phyloP scores from a whole-genome alignment of 2,797 vertebrate genomes.

The Neosalanx taihuensis region DNA sequence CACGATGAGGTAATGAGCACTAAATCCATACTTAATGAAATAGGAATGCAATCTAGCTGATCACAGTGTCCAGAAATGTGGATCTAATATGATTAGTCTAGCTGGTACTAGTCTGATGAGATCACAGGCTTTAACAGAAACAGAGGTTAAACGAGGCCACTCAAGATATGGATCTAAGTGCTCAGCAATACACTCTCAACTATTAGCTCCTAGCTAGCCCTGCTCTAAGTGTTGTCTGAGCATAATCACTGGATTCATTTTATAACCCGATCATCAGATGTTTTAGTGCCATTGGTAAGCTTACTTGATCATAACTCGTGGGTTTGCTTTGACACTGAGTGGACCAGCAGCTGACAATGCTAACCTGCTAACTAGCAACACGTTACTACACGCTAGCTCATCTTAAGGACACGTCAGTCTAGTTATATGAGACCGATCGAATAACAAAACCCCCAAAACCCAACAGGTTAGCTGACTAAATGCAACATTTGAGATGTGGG shows the following conservation, averaged over 20 bases:
- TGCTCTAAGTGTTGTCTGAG: background rate
- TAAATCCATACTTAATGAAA: background rate
- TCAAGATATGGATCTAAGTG: background rate
- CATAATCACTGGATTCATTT: no score
- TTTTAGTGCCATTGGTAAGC: no score
- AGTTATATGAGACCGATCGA: conserved; percentile 9
- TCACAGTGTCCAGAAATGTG: background rate
- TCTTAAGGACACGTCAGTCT: conserved; percentile 76
- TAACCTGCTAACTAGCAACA: background rate
- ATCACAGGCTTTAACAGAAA: conserved; percentile 2
- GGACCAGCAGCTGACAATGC: no score
- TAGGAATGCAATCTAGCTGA: background rate
- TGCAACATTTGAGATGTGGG: background rate
- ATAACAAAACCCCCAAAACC: background rate
- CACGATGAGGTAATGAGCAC: background rate
- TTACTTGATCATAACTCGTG: no score
- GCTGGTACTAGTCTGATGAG: background rate
- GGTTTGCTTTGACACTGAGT: no score
- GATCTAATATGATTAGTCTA: background rate
- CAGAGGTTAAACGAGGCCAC: background rate
- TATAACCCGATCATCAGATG: no score
- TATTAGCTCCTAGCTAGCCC: conserved; percentile 20
- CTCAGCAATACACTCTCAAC: background rate
- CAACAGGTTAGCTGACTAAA: background rate
- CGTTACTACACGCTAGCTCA: conserved; percentile 3